A percentile compares a stretch with the other conserved stretches of the same genome.
These are phyloP conservation scores for Hymenopus coronatus DNA, from an alignment of 2,888 invertebrate species.

Conservation along the genomic window DNA sequence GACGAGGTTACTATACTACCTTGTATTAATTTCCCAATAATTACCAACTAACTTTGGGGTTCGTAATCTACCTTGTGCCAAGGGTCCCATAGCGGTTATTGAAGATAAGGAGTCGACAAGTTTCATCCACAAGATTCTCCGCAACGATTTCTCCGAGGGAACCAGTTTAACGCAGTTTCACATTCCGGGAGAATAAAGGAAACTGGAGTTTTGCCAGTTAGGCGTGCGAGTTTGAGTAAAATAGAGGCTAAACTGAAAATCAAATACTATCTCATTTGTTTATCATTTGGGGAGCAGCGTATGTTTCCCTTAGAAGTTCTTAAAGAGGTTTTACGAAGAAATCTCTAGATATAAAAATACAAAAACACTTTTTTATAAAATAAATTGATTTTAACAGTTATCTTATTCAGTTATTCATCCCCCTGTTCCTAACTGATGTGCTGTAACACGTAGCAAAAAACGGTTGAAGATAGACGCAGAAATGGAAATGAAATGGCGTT, in stretches of 20 bases:
- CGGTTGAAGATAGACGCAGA: too few species aligned
- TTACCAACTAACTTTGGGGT: conserved; percentile 14
- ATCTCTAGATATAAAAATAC: too few species aligned
- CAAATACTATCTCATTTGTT: neutral
- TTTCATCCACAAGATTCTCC: neutral
- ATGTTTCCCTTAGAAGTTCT: too few species aligned
- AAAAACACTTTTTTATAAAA: too few species aligned
- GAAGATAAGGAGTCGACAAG: neutral
- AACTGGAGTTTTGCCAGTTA: neutral
- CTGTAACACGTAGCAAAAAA: too few species aligned
- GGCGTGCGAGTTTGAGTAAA: neutral
- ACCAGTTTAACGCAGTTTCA: neutral
- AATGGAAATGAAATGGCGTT: too few species aligned
- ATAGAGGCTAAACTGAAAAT: neutral
- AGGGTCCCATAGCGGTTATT: conserved; percentile 1
- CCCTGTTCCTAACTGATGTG: too few species aligned
- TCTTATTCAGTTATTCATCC: too few species aligned
- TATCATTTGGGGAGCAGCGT: neutral
- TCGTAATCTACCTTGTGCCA: neutral
- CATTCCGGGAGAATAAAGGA: neutral
- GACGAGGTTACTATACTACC: conserved; percentile 20
- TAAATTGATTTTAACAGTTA: too few species aligned
- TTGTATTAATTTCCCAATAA: conserved; percentile 31
- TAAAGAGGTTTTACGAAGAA: too few species aligned
- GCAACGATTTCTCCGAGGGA: neutral